Base-by-base conservation (phyloP, 1,140 invertebrate genomes). In the Muscidifurax raptorellus region DNA sequence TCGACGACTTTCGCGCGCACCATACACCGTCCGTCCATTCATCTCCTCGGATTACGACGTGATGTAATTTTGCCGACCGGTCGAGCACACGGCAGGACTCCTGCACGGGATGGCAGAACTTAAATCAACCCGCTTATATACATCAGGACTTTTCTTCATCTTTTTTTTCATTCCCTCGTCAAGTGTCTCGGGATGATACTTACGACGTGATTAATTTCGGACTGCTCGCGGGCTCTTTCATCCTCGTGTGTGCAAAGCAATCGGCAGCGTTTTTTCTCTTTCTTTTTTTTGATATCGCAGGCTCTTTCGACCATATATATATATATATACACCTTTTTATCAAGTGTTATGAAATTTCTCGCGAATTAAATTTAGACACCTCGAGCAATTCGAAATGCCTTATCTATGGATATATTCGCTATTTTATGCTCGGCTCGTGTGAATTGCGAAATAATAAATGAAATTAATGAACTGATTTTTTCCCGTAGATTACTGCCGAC, bases 401-500 rank as follows among this genome's bases (percentile, higher is more conserved):
- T 28, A 67, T 25, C 66, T 36, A 36, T 6, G 9, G 36, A 36
- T 36, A 36, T 36, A 36, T 36, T 40, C 36, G 36, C 9, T 40
- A 40, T n/a, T n/a, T n/a, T n/a, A n/a, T 40, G 4, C 36, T 40
- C 36, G 36, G 36, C 36, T 40, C 36, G 36, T 40, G 36, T 40
- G 66, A 2, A 28, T 10, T 25, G 12, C 67, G 67, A 28, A 69
- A 1, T n/a, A 6, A 28, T n/a, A 6, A 28, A 69, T 69, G 27
- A 69, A 69, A 28, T 28, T 28, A 10, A 69, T 69, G 25, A 27
- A 27, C 28, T 69, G 22, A 13, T 27, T 69, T 28, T 69, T 27
- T 12, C 15, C 72, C 67, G 44, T 72, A 94, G 96, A 86, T 90
- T 99, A 44, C 93, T 96, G 67, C 97, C 98, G 1, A 97, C 97